Evolutionary conservation across 2,888 invertebrate species (phyloP).

Genomic region (Acrobeloides nanus): DNA sequence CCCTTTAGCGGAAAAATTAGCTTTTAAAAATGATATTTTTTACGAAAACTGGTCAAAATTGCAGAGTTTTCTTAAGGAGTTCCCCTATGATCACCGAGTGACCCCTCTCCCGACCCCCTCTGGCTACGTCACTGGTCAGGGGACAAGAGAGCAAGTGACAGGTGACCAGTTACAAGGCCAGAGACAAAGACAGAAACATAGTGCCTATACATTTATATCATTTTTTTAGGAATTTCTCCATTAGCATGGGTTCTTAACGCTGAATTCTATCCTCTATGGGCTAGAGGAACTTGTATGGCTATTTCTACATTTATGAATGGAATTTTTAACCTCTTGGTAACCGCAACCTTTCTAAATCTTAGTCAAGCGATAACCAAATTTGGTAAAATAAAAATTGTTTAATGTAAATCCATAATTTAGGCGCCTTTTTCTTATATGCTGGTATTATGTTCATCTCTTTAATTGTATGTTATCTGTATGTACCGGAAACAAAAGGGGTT

Average conservation of each 20-base stretch:
- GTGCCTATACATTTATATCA: no score
- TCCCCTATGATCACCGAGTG: no score
- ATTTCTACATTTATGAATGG: slow-evolving; percentile 57
- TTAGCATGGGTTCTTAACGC: slow-evolving; percentile 62
- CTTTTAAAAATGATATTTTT: no score
- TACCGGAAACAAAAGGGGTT: slow-evolving; percentile 60
- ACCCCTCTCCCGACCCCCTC: no score
- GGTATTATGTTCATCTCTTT: slow-evolving; percentile 57
- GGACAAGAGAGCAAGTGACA: no score
- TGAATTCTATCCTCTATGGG: slow-evolving; percentile 60
- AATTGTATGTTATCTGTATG: slow-evolving; percentile 56
- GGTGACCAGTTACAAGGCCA: no score
- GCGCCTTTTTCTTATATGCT: slow-evolving; percentile 60
- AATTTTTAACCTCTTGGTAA: slow-evolving; percentile 59
- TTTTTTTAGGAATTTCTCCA: slow-evolving; percentile 52
- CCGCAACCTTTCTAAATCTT: slow-evolving; percentile 58
- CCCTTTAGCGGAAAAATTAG: no score
- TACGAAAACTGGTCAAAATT: no score
- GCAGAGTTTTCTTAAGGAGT: no score
- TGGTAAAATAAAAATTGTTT: slow-evolving; percentile 6
- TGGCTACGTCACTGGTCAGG: no score
- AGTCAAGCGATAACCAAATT: slow-evolving; percentile 42
- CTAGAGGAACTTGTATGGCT: slow-evolving; percentile 56
- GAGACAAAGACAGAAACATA: no score
- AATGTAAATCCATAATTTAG: slow-evolving; percentile 20